Evolutionary conservation across 1,140 invertebrate genomes (phyloP).

Genomic region (Bombyx mandarina): DNA sequence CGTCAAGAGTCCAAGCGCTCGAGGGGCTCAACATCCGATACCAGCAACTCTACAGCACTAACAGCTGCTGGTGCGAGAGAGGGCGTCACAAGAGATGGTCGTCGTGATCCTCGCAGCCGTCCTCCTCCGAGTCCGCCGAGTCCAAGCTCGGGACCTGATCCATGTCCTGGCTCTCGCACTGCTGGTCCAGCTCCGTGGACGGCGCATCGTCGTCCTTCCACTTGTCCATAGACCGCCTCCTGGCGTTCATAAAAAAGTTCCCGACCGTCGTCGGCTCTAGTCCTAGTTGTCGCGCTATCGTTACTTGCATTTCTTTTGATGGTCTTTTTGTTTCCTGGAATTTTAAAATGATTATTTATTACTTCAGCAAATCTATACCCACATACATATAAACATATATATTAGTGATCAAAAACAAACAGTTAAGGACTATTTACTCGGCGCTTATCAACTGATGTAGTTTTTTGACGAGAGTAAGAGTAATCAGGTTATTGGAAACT

Average conservation of each 20-base stretch:
- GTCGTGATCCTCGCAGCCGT: constrained; percentile 53
- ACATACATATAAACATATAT: too few relatives aligned
- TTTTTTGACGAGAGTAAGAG: too few relatives aligned
- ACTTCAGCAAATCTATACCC: not conserved
- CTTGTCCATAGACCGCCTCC: constrained; percentile 97
- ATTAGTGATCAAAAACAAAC: too few relatives aligned
- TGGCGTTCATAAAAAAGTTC: constrained; percentile 99
- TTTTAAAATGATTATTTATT: not conserved
- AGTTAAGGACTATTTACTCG: too few relatives aligned
- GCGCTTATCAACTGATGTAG: too few relatives aligned
- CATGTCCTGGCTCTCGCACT: constrained; percentile 48
- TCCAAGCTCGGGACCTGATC: constrained; percentile 58
- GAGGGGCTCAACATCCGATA: constrained; percentile 14
- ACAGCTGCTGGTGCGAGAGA: constrained; percentile 46
- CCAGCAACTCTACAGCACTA: constrained; percentile 53
- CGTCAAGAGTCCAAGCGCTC: too few relatives aligned
- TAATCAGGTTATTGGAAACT: too few relatives aligned
- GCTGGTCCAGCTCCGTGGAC: constrained; percentile 49
- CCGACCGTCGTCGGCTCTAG: constrained; percentile 98
- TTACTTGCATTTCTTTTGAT: constrained; percentile 99
- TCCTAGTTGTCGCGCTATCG: constrained; percentile 97
- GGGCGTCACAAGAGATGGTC: constrained; percentile 65
- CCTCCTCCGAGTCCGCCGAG: constrained; percentile 58
- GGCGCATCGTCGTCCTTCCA: constrained; percentile 91
- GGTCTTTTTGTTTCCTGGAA: constrained; percentile 98